Percentiles rank a stretch among this genome's conserved stretches.
phyloP scores from a whole-genome alignment of 2,888 invertebrate genomes.

The Sphecodes monilicornis region DNA sequence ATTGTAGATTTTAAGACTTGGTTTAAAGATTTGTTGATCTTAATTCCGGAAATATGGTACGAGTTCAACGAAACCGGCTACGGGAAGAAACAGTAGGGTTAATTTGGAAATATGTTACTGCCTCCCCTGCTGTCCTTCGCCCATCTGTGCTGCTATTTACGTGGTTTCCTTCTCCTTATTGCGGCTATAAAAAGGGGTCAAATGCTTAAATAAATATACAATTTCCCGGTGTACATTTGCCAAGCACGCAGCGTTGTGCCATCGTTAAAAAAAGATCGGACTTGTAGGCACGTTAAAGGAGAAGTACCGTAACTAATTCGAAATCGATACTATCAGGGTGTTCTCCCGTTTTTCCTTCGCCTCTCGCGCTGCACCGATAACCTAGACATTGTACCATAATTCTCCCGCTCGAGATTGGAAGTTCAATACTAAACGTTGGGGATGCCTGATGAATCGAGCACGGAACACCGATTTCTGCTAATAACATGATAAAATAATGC shows the following conservation, averaged over 20 bases:
- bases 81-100: not conserved
- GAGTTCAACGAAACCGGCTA: not conserved
- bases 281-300: slow-evolving; percentile 49
- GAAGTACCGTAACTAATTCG: slow-evolving; percentile 47
- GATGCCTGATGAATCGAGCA: not conserved
- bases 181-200: not conserved
- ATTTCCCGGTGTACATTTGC: not conserved
- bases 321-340: slow-evolving; percentile 45
- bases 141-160: not conserved
- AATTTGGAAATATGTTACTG: not conserved
- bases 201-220: slow-evolving; percentile 6
- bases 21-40: too few species aligned
- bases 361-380: slow-evolving; percentile 9
- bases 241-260: slow-evolving; percentile 27
- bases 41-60: not conserved
- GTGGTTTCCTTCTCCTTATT: not conserved
- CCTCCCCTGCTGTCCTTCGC: not conserved
- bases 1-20: too few species aligned
- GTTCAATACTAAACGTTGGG: not conserved
- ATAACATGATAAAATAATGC: slow-evolving; percentile 17
- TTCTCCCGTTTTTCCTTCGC: not conserved
- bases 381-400: slow-evolving; percentile 19
- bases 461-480: not conserved
- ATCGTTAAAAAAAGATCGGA: slow-evolving; percentile 53
- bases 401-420: not conserved